Evolutionary conservation across 1,140 invertebrate species (phyloP), one percentile per base, ranked within the genome.

Genomic region (Sarcophaga bullata): DNA sequence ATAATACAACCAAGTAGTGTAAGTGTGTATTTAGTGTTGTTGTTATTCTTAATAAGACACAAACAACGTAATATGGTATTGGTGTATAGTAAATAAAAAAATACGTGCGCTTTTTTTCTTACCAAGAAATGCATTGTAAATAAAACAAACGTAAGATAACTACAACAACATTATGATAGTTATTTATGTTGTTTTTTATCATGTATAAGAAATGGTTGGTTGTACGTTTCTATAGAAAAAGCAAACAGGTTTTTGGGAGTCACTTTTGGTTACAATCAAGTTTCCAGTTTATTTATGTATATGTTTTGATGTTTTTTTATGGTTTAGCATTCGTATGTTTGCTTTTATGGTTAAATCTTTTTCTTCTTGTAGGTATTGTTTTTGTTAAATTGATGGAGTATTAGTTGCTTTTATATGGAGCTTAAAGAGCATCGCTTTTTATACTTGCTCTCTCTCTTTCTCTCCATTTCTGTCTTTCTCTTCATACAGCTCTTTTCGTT

Each of bases 231-330:
- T 68, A 25, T 68, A 68, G 19, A 68, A 25, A 68, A 19, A 68
- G 62, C 62, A 68, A 68, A 68, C 62, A 68, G 62, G 62, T 68
- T 68, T 68, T 68, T 68, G 62, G 62, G 62, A 68, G 62, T 68
- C 62, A 68, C 62, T 68, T 68, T 68, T 68, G 62, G 62, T 68
- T 68, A 68, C 62, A 68, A 68, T 19, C 62, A 19, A 68, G 62
- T 68, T 68, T 68, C 62, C n/a, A 19, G 62, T 68, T 68, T 68
- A 37, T 68, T 68, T 68, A 19, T 68, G 15, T 68, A 9, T 7
- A 17, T 25, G 15, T 62, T n/a, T 15, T 62, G n/a, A 6, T 17
- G 9, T 68, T 37, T 1, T 37, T 17, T 68, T 68, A n/a, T 62
- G 8, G n/a, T 62, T 6, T 68, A 19, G 54, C 54, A n/a, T 58